These are phyloP conservation scores for Lithobates sylvaticus DNA, from an alignment of 2,797 vertebrate species.

Conservation along the genomic window DNA sequence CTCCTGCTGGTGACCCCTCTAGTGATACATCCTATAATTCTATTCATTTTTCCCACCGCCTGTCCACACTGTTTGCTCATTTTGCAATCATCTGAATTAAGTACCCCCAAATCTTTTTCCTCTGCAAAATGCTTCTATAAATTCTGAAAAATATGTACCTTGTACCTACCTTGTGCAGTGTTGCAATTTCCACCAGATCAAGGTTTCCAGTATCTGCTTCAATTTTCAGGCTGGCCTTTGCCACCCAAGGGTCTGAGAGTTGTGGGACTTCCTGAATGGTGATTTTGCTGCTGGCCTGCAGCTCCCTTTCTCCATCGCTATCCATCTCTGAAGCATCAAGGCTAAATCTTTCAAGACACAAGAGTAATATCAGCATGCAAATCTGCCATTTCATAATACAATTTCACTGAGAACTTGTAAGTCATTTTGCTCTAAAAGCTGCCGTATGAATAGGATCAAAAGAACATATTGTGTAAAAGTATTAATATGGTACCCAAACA, in stretches of 20 bases:
- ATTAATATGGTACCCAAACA: too few relatives aligned
- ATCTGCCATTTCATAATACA: neutral
- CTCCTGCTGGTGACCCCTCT: too few relatives aligned
- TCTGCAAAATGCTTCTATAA: neutral
- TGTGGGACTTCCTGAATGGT: conserved; percentile 42
- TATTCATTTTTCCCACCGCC: too few relatives aligned
- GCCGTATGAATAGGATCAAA: too few relatives aligned
- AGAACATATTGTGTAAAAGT: too few relatives aligned
- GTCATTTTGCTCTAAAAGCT: too few relatives aligned
- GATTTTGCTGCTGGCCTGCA: conserved; percentile 65
- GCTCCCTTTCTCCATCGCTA: conserved; percentile 81
- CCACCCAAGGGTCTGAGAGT: conserved; percentile 64
- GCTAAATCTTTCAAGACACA: conserved; percentile 79
- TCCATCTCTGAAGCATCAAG: conserved; percentile 77
- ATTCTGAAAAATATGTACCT: neutral
- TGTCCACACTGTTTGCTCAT: too few relatives aligned
- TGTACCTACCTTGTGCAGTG: conserved; percentile 45
- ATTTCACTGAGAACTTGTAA: neutral
- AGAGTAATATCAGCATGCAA: neutral
- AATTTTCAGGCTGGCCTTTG: conserved; percentile 59
- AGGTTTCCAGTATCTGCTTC: conserved; percentile 14
- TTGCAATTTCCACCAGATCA: neutral
- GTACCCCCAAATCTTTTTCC: too few relatives aligned
- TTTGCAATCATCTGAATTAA: too few relatives aligned
- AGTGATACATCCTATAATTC: too few relatives aligned